Conservation (phyloP, 1,140 invertebrate genomes). For the Zaprionus capensis region DNA sequence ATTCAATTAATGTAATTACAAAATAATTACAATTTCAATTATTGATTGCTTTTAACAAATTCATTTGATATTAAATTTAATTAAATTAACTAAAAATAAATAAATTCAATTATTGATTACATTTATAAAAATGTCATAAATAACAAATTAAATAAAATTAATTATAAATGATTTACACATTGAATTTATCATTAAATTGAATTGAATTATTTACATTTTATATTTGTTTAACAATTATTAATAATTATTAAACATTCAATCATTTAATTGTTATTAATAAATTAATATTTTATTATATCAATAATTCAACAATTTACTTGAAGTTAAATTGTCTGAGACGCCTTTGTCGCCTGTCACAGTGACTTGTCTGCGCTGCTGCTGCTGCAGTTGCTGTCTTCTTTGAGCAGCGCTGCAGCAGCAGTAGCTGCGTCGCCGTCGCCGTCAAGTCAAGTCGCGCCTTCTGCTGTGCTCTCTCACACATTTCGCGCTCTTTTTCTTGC, state of each 20-base stretch:
- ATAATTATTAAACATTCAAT: not conserved
- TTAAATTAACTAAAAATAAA: not conserved
- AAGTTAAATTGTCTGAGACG: slow-evolving; percentile 11
- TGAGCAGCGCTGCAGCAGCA: slow-evolving; percentile 32
- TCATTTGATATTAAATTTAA: not conserved
- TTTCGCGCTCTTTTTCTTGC: slow-evolving; percentile 41
- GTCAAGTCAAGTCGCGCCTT: slow-evolving; percentile 39
- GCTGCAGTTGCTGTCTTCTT: slow-evolving; percentile 32
- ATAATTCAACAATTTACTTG: not conserved
- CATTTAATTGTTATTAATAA: not conserved
- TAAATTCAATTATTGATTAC: not conserved
- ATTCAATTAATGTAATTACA: too few species aligned
- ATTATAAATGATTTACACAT: not conserved
- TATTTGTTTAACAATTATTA: not conserved
- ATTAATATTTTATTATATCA: not conserved
- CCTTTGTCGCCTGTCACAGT: slow-evolving; percentile 31
- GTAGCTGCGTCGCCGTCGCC: not conserved
- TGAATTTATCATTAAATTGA: not conserved
- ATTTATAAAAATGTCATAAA: too few species aligned
- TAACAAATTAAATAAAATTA: not conserved
- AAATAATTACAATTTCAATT: too few species aligned
- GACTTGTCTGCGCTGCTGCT: slow-evolving; percentile 26
- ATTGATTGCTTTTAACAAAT: too few species aligned
- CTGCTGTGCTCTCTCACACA: slow-evolving; percentile 9
- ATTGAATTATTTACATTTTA: not conserved